Evolutionary conservation across 2,888 invertebrate species (phyloP).

Genomic region (Nipponacmea schrenckii): DNA sequence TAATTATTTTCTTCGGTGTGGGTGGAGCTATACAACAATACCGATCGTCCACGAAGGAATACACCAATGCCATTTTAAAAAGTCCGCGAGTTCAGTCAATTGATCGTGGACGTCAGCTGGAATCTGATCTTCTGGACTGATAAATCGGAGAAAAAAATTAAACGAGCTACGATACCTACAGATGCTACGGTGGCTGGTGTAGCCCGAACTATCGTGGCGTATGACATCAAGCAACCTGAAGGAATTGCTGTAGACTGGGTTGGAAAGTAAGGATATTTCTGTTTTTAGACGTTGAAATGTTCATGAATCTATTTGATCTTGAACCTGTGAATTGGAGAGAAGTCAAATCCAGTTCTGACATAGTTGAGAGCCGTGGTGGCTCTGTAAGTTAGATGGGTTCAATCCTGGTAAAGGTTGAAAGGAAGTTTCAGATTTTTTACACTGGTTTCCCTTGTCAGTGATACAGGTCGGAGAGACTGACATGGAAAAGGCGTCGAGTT

Average conservation of each 20-base stretch:
- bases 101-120: conserved; percentile 83
- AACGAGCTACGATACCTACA: conserved; percentile 86
- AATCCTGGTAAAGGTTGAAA: too few relatives aligned
- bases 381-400: too few relatives aligned
- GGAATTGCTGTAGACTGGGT: conserved; percentile 94
- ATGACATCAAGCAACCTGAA: conserved; percentile 74
- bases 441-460: too few relatives aligned
- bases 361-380: too few relatives aligned
- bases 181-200: conserved; percentile 69
- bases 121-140: conserved; percentile 90
- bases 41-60: conserved; percentile 55
- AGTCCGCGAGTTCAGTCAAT: conserved; percentile 92
- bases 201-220: conserved; percentile 89
- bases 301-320: too few relatives aligned
- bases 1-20: conserved; percentile 75
- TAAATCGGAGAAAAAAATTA: conserved; percentile 88
- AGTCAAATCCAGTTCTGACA: too few relatives aligned
- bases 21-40: conserved; percentile 81
- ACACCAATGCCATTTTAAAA: conserved; percentile 78
- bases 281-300: too few relatives aligned
- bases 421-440: too few relatives aligned
- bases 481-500: too few relatives aligned
- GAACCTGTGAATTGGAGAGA: too few relatives aligned
- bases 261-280: conserved; percentile 71
- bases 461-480: too few relatives aligned